phyloP scores from a whole-genome alignment of 1,140 invertebrate genomes.

The Lepidurus arcticus region DNA sequence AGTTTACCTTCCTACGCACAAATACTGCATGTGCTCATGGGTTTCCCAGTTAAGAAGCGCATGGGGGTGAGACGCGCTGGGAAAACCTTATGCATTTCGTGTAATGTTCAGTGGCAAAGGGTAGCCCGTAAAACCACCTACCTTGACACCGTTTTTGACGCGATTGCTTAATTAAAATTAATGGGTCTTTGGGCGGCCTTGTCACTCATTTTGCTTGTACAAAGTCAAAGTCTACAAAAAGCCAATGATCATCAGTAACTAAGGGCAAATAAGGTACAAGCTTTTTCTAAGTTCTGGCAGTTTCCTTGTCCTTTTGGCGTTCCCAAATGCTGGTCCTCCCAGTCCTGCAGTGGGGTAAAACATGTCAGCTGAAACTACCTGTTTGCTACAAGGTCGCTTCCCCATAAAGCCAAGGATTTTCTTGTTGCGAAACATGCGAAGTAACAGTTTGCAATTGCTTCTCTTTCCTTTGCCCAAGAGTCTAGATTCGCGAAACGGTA shows the following conservation, averaged over 20 bases:
- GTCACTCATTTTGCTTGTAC: not conserved
- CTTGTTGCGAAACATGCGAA: not conserved
- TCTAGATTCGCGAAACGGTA: not conserved
- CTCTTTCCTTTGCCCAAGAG: not conserved
- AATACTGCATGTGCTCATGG: not conserved
- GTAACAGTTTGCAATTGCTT: not conserved
- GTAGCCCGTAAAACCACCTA: not conserved
- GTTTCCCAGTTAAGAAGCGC: not conserved
- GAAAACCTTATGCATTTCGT: not conserved
- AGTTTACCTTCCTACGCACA: constrained; percentile 8
- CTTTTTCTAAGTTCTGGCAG: not conserved
- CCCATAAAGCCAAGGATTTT: constrained; percentile 13
- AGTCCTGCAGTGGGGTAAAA: not conserved
- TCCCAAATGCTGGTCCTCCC: not conserved
- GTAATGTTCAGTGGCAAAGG: too few species aligned
- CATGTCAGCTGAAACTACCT: not conserved
- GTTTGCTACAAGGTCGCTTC: constrained; percentile 13
- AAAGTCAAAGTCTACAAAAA: not conserved
- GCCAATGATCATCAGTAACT: too few species aligned
- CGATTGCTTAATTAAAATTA: not conserved
- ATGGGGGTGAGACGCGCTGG: not conserved
- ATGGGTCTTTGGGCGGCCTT: not conserved
- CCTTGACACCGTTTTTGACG: not conserved
- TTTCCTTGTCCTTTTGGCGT: not conserved
- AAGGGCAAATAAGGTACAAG: too few species aligned